phyloP scores from a whole-genome alignment of 2,113 vertebrate genomes.

The Myxocyprinus asiaticus region DNA sequence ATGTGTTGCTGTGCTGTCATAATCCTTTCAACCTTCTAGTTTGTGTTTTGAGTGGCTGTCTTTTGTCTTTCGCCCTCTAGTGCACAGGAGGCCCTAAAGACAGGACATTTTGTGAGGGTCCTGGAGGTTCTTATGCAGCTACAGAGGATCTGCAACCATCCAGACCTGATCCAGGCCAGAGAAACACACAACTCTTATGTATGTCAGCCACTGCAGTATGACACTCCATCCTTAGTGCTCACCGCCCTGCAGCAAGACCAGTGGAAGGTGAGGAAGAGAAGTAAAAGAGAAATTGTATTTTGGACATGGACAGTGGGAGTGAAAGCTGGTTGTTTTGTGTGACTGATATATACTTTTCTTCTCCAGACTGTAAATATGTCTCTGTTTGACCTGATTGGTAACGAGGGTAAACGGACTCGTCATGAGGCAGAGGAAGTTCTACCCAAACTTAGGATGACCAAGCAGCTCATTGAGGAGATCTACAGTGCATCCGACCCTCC shows the following conservation, averaged over 20 bases:
- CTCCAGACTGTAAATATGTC: constrained; percentile 79
- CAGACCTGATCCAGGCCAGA: constrained; percentile 84
- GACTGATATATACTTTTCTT: not conserved
- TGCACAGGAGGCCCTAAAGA: constrained; percentile 89
- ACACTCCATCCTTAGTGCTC: constrained; percentile 82
- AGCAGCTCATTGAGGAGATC: constrained; percentile 89
- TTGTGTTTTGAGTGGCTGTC: not conserved
- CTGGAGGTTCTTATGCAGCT: constrained; percentile 90
- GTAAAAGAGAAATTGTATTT: not conserved
- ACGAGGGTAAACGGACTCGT: constrained; percentile 83
- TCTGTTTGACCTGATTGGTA: constrained; percentile 84
- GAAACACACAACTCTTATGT: constrained; percentile 77
- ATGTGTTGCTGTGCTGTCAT: not conserved
- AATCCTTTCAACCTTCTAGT: not conserved
- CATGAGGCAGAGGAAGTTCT: constrained; percentile 83
- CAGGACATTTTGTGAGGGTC: constrained; percentile 91
- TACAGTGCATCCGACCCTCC: constrained; percentile 79
- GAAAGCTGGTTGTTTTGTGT: not conserved
- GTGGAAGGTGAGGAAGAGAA: constrained; percentile 74
- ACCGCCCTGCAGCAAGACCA: constrained; percentile 75
- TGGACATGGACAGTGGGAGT: not conserved
- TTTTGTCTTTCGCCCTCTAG: constrained; percentile 62
- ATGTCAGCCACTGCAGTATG: constrained; percentile 78
- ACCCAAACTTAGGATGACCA: constrained; percentile 85
- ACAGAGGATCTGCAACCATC: constrained; percentile 90